Evolutionary conservation across 2,888 invertebrate genomes (phyloP), one percentile per base, ranked within the genome.

Genomic region (Leptothorax acervorum): DNA sequence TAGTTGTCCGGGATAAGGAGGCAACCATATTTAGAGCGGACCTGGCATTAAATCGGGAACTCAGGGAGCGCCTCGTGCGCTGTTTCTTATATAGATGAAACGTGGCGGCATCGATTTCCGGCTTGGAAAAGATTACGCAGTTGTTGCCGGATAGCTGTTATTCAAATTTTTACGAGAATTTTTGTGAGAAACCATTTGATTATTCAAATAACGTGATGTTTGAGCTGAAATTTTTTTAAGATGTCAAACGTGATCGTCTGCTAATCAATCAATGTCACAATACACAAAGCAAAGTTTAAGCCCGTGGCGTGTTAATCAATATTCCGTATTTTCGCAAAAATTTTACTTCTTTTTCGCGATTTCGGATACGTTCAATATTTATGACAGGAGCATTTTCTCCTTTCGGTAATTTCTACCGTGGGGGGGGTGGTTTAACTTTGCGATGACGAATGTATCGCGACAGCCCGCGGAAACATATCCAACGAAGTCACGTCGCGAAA

Each of bases 11-110:
- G 55, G 70, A 82, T 82, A 85, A 87, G 89, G 85, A 90, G 87
- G 87, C 87, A 83, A 81, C 88, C 87, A 88, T 92, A 92, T 92
- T 92, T 90, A 88, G 91, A 84, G 70, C 86, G 83, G 71, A 15
- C 57, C 82, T 83, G n/a, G 79, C 86, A 90, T 90, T 86, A 87
- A 89, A 90, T 89, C 86, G 68, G 42, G 84, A 75, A 74, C 85
- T 70, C 42, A 2, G 51, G 55, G 15, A 53, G 28, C 70, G 12
- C n/a, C 60, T 12, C 39, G 55, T 48, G 28, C 73, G 28, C 55
- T 63, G 73, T 35, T 60, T 60, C 73, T 51, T 39, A 35, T 35
- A 4, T 35, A 35, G 35, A 35, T 6, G 79, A 60, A 51, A 66
- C 35, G 31, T 18, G 45, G 15, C 63, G 28, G 31, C 71, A 66